These are phyloP conservation scores for Leucoptera coffeella DNA, from an alignment of 2,888 invertebrate species.

Conservation along the genomic window DNA sequence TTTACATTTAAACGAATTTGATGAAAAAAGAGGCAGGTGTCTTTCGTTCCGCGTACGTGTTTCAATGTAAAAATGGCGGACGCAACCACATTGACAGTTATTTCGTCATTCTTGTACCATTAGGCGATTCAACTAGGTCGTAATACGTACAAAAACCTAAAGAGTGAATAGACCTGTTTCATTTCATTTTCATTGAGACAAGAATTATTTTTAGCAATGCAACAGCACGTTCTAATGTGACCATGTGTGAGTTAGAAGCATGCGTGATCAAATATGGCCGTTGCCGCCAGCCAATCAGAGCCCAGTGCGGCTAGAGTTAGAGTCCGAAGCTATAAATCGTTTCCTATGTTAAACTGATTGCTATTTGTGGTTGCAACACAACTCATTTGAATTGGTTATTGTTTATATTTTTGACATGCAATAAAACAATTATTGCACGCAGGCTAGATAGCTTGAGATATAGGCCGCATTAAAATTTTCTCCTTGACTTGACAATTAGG, in stretches of 20 bases:
- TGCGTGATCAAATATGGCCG: constrained; percentile 46
- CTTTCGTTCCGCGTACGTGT: constrained; percentile 13
- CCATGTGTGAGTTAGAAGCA: constrained; percentile 28
- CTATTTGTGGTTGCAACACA: constrained; percentile 14
- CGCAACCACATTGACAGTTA: constrained; percentile 23
- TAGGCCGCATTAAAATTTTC: no score
- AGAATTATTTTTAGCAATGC: constrained; percentile 10
- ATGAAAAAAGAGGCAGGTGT: no score
- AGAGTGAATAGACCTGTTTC: no score
- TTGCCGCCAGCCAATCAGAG: constrained; percentile 26
- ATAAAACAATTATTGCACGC: no score
- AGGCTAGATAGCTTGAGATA: no score
- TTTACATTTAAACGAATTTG: no score
- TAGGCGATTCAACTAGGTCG: no score
- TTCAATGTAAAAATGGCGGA: constrained; percentile 27
- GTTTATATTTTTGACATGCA: no score
- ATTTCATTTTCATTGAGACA: no score
- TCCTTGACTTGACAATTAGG: no score
- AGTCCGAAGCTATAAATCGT: constrained; percentile 2
- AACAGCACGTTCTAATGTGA: constrained; percentile 13
- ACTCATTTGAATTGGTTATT: constrained; percentile 3
- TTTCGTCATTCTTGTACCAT: no score
- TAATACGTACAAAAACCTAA: no score
- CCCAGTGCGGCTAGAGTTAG: constrained; percentile 6
- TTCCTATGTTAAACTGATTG: constrained; percentile 26